Conservation (phyloP, 2,113 vertebrate genomes). For the Gnathonemus longibarbis region DNA sequence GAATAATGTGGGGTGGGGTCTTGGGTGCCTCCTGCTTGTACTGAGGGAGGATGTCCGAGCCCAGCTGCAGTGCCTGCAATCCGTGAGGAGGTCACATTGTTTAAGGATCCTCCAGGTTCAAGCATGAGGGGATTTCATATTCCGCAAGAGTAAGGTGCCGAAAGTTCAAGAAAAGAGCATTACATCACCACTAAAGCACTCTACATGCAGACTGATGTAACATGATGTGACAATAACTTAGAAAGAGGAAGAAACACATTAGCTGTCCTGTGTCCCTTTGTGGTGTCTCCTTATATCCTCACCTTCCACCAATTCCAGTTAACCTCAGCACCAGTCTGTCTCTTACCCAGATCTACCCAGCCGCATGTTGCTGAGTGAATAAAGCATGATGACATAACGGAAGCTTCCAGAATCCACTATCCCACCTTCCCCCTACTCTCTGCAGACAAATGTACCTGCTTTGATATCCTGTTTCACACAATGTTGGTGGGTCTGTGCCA, state of each 20-base stretch:
- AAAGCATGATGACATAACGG: neutral
- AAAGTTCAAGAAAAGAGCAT: neutral
- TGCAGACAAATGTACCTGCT: neutral
- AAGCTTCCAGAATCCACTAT: neutral
- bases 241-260: neutral
- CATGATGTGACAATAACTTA: neutral
- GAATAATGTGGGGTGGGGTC: constrained; percentile 94
- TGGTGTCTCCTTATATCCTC: neutral
- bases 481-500: neutral
- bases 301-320: neutral
- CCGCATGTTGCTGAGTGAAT: neutral
- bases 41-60: constrained; percentile 96
- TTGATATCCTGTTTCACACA: neutral
- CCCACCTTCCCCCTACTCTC: neutral
- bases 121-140: constrained; percentile 7
- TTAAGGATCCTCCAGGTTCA: neutral
- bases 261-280: neutral
- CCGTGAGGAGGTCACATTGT: neutral
- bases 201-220: neutral
- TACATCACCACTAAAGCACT: neutral
- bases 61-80: constrained; percentile 82
- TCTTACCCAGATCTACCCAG: neutral
- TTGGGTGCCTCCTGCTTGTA: constrained; percentile 98
- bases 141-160: neutral
- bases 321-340: neutral